Conservation (phyloP, 2,888 invertebrate genomes). For the Eupithecia subfuscata region DNA sequence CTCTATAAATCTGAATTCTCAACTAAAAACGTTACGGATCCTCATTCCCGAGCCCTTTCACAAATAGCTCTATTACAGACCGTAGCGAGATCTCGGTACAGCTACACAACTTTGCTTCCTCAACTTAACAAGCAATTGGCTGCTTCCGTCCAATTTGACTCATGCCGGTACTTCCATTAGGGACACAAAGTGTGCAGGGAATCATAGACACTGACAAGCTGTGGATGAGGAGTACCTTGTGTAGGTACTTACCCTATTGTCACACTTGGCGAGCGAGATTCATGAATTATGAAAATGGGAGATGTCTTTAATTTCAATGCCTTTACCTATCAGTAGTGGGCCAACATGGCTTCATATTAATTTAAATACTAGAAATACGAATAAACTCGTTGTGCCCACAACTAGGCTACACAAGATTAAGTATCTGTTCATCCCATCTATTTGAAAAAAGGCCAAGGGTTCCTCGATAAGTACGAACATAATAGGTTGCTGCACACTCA, state of each 20-base stretch:
- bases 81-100: conserved; percentile 3
- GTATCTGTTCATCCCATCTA: too few species aligned
- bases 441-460: too few species aligned
- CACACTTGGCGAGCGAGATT: neutral
- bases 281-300: neutral
- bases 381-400: too few species aligned
- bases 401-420: too few species aligned
- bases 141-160: conserved; percentile 65
- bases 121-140: conserved; percentile 72
- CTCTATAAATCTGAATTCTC: too few species aligned
- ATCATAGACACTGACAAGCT: conserved; percentile 21
- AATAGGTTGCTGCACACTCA: too few species aligned
- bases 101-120: conserved; percentile 42
- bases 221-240: neutral
- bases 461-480: too few species aligned
- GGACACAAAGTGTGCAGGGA: conserved; percentile 25
- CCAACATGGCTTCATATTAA: too few species aligned
- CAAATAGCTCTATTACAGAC: neutral
- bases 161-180: conserved; percentile 39
- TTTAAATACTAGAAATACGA: too few species aligned
- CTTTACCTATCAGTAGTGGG: neutral
- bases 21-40: too few species aligned
- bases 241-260: neutral
- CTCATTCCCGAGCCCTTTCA: neutral
- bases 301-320: too few species aligned